phyloP scores from a whole-genome alignment of 2,113 vertebrate genomes.

The Apeltes quadracus region DNA sequence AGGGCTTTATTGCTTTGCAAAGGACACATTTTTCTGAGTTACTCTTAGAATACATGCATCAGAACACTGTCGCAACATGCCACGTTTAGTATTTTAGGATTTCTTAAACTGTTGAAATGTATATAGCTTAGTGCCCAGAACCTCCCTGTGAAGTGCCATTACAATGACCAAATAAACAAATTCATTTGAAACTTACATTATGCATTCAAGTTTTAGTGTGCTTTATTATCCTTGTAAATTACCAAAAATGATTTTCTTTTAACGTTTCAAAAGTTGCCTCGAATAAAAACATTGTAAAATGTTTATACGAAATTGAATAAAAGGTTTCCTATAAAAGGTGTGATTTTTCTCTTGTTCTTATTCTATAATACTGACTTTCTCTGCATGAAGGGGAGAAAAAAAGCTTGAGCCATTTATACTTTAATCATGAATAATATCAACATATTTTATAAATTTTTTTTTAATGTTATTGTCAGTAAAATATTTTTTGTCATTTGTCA shows the following conservation, averaged over 20 bases:
- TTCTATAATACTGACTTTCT: slow-evolving; percentile 5
- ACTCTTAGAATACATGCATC: background rate
- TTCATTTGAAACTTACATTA: background rate
- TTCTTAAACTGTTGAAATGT: background rate
- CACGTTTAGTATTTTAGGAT: background rate
- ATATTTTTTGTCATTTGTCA: background rate
- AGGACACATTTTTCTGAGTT: background rate
- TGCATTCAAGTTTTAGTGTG: background rate
- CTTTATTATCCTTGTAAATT: background rate
- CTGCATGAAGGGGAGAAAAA: background rate
- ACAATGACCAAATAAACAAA: background rate
- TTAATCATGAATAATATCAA: slow-evolving; percentile 30
- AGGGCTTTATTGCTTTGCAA: slow-evolving; percentile 1
- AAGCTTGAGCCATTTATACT: slow-evolving; percentile 30
- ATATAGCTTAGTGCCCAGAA: background rate
- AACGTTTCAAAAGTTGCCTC: background rate
- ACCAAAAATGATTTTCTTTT: background rate
- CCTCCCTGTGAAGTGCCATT: background rate
- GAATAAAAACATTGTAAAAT: slow-evolving; percentile 18
- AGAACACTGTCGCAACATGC: background rate
- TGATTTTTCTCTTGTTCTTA: background rate
- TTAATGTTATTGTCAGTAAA: slow-evolving; percentile 10
- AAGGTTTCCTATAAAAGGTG: slow-evolving; percentile 8
- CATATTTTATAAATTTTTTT: slow-evolving; percentile 16
- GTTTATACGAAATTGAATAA: slow-evolving; percentile 27